phyloP scores from a whole-genome alignment of 2,113 vertebrate species.

The Microcebus jonahi region DNA sequence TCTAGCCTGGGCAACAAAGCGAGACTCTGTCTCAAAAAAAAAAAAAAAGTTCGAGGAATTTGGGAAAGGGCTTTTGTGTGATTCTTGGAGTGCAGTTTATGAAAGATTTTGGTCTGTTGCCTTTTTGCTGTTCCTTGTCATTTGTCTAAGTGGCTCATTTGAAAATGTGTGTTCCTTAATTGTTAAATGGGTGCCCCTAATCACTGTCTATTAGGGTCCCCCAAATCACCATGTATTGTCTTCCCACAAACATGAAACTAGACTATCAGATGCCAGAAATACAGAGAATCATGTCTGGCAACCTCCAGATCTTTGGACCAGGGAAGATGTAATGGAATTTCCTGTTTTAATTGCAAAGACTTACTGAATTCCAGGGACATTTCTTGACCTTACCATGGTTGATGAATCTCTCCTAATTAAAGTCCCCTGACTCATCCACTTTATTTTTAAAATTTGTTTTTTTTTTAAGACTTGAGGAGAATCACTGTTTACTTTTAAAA shows the following conservation, averaged over 20 bases:
- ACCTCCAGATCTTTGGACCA: neutral
- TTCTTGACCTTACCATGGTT: neutral
- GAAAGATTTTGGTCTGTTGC: neutral
- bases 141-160: neutral
- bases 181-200: neutral
- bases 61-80: neutral
- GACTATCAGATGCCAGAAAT: no score
- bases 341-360: slow-evolving; percentile 58
- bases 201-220: neutral
- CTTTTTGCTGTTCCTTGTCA: neutral
- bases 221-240: neutral
- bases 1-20: no score
- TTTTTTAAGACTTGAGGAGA: slow-evolving; percentile 7
- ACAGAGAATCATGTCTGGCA: neutral
- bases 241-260: neutral
- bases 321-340: slow-evolving; percentile 49
- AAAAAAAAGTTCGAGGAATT: no score
- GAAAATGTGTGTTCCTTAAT: neutral
- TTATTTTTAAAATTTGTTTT: neutral
- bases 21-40: no score
- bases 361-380: neutral
- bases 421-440: neutral
- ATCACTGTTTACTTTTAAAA: neutral
- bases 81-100: no score
- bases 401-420: neutral